Evolutionary conservation across 2,113 vertebrate species (phyloP).

Genomic region (Epinephelus lanceolatus): DNA sequence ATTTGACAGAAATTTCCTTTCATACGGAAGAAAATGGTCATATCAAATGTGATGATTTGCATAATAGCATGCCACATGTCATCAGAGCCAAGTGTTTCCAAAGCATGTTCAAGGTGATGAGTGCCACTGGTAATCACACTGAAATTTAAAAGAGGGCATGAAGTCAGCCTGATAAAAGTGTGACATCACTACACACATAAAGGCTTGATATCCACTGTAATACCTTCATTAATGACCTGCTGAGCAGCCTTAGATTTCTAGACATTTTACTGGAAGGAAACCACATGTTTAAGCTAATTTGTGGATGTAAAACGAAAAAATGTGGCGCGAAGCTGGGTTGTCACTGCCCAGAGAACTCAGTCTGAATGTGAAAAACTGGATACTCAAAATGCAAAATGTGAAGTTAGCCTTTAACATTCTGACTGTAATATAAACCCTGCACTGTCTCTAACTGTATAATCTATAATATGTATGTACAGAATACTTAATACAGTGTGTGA

Average conservation of each 20-base stretch:
- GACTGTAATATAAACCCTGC: conserved; percentile 59
- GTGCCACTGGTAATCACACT: background rate
- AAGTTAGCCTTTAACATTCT: conserved; percentile 38
- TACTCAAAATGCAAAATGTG: conserved; percentile 51
- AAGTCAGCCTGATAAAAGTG: conserved; percentile 3
- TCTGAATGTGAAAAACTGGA: conserved; percentile 71
- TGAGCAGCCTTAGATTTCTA: conserved; percentile 12
- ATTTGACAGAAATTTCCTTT: conserved; percentile 37
- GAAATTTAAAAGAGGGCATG: background rate
- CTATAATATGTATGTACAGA: conserved; percentile 80
- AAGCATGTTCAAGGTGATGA: conserved; percentile 1
- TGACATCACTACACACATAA: background rate
- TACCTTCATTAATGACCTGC: background rate
- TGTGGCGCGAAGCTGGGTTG: background rate
- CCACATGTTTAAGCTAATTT: background rate
- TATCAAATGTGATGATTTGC: conserved; percentile 43
- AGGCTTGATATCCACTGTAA: conserved; percentile 2
- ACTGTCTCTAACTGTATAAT: conserved; percentile 53
- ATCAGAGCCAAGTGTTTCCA: conserved; percentile 24
- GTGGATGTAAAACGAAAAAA: conserved; percentile 15
- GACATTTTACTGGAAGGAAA: conserved; percentile 15
- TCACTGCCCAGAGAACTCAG: background rate
- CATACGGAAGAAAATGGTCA: conserved; percentile 29
- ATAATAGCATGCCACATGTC: conserved; percentile 41
- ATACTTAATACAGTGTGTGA: conserved; percentile 69